A percentile compares a stretch with the other conserved stretches of the same genome.
These are phyloP conservation scores for Podotricha telesiphe DNA, from an alignment of 2,888 invertebrate genomes.

Conservation along the genomic window DNA sequence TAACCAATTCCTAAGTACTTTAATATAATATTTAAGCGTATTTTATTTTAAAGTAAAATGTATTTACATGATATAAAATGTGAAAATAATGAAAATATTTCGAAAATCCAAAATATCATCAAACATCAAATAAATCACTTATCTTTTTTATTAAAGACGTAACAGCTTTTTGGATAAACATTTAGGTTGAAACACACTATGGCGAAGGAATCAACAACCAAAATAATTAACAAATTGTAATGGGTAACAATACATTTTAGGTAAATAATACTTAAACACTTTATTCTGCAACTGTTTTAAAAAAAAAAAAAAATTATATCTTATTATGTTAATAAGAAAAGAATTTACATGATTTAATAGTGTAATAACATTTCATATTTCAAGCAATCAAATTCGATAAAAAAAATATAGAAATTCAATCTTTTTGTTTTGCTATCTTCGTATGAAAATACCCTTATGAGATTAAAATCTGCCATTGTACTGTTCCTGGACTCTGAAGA, in stretches of 20 bases:
- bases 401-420: neutral
- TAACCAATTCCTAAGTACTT: neutral
- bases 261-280: too few species aligned
- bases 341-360: too few species aligned
- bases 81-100: neutral
- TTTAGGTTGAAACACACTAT: neutral
- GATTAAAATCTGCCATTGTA: constrained; percentile 3
- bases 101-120: neutral
- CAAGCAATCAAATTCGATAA: neutral
- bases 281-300: too few species aligned
- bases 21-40: neutral
- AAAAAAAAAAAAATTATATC: too few species aligned
- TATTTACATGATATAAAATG: neutral
- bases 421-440: neutral
- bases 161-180: neutral
- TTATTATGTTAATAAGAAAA: too few species aligned
- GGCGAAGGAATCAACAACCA: neutral
- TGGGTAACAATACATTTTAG: too few species aligned
- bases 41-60: neutral
- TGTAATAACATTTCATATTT: neutral
- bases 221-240: too few species aligned
- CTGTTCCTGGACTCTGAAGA: neutral
- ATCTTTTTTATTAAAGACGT: constrained; percentile 2
- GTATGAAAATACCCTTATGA: neutral
- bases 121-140: constrained; percentile 1